Base-by-base conservation (phyloP, 1,140 invertebrate species). In the Aphis gossypii region DNA sequence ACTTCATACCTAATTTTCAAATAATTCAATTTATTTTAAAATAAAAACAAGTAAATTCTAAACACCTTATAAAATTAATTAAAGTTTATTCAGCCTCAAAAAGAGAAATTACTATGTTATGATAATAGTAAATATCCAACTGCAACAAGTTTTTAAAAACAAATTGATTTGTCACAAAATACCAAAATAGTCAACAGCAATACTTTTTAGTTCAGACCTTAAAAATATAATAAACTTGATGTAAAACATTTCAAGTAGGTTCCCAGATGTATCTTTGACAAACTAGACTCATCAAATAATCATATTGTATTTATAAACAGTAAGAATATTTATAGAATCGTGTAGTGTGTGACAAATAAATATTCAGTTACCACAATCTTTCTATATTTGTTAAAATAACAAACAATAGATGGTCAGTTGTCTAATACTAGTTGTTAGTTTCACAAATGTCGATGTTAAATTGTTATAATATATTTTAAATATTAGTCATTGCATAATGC, bases 351-450 rank as follows among this genome's bases (percentile, higher is more conserved):
- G 23, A 86, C 21, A 48, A 87, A 38, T n/a, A 87, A 30, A 87
- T 83, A 35, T 41, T 83, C 83, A 44, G 44, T 87, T 48, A n/a
- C 41, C 48, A 89, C n/a, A 89, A 56, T 54, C 8, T n/a, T 87
- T 54, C 51, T 89, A 89, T 89, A 89, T 54, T 89, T 54, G 21
- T 46, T 21, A 35, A 84, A 84, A 38, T 89, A 38, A 89, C 87
- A 89, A 89, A 89, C 48, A 56, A 25, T 89, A 56, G n/a, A 56
- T 54, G 51, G 51, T 38, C 48, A 89, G 87, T 89, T 89, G 51
- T 89, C 48, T 89, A 89, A 89, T 56, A 89, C 87, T 89, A 89
- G 48, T 87, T 46, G 48, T 88, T 88, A 88, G 48, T 23, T 41
- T 38, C n/a, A 89, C 48, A 89, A 89, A 25, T 84, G 7, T 25